phyloP scores from a whole-genome alignment of 2,113 vertebrate genomes.

The Pampusana beccarii region DNA sequence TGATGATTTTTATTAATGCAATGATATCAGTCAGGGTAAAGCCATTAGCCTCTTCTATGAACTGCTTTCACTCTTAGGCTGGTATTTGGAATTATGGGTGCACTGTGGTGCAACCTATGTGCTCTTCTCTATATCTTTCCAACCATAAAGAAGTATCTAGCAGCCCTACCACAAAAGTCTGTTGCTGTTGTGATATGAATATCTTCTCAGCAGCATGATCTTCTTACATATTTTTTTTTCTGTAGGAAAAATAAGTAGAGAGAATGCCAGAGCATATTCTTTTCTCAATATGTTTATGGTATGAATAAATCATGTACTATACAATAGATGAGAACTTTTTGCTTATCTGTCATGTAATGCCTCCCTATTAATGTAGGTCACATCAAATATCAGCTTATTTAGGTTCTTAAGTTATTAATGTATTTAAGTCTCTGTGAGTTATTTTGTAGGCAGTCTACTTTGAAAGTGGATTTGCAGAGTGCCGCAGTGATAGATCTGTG shows the following conservation, averaged over 20 bases:
- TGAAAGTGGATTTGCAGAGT: conserved; percentile 11
- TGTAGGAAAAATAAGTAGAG: conserved; percentile 8
- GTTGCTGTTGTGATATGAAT: conserved; percentile 32
- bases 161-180: conserved; percentile 4
- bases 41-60: conserved; percentile 21
- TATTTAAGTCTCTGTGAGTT: not conserved
- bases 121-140: conserved; percentile 30
- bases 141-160: conserved; percentile 32
- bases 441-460: not conserved
- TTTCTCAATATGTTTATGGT: conserved; percentile 3
- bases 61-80: conserved; percentile 38
- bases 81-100: conserved; percentile 19
- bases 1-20: conserved; percentile 68
- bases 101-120: conserved; percentile 6
- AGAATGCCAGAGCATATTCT: conserved; percentile 10
- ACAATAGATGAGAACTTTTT: conserved; percentile 47
- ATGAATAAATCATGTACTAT: conserved; percentile 42
- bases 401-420: conserved; percentile 59
- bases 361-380: conserved; percentile 55
- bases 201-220: conserved; percentile 40
- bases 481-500: not conserved
- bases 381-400: conserved; percentile 60
- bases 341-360: conserved; percentile 43
- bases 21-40: conserved; percentile 51
- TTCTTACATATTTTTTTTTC: conserved; percentile 15